phyloP scores from a whole-genome alignment of 2,113 vertebrate species.

The Turdus rufiventris region DNA sequence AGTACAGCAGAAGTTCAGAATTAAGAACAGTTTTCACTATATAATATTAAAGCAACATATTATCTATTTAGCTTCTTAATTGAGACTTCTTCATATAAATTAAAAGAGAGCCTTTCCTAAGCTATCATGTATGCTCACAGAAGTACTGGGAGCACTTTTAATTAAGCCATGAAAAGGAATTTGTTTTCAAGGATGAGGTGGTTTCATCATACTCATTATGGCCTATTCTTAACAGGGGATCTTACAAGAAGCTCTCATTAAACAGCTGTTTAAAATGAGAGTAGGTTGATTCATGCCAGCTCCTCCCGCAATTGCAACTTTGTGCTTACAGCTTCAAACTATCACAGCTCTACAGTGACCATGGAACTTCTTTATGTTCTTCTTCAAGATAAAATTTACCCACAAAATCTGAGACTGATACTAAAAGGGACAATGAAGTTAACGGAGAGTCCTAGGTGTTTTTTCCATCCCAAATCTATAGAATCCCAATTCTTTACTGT shows the following conservation, averaged over 20 bases:
- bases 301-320: neutral
- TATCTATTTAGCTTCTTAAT: conserved; percentile 24
- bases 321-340: neutral
- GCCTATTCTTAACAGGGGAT: conserved; percentile 47
- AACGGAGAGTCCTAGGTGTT: neutral
- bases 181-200: conserved; percentile 52
- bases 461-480: neutral
- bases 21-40: neutral
- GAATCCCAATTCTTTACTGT: neutral
- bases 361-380: neutral
- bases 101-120: conserved; percentile 1
- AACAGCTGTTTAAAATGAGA: conserved; percentile 26
- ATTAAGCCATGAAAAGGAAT: conserved; percentile 44
- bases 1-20: neutral
- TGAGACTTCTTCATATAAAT: conserved; percentile 25
- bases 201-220: conserved; percentile 52
- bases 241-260: conserved; percentile 54
- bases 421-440: neutral
- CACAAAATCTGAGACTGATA: neutral
- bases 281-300: neutral
- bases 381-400: neutral
- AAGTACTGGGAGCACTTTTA: conserved; percentile 56
- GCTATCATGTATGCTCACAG: neutral
- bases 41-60: conserved; percentile 4
- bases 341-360: neutral